These are phyloP conservation scores for Epinephelus cyanopodus DNA, from an alignment of 2,113 vertebrate genomes.

Conservation along the genomic window DNA sequence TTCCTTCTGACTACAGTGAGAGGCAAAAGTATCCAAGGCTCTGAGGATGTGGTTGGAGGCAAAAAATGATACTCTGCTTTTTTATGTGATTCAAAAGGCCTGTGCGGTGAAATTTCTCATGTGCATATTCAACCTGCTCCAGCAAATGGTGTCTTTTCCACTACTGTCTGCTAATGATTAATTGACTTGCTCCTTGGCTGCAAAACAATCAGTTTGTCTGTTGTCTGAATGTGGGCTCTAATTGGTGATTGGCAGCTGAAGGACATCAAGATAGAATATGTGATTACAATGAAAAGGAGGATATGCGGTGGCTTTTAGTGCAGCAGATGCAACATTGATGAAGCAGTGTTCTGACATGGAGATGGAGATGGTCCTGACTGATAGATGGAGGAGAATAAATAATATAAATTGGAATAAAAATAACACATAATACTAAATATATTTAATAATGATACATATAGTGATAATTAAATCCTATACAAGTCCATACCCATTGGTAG, in stretches of 20 bases:
- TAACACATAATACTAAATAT: too few species aligned
- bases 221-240: constrained; percentile 16
- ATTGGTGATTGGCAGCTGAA: constrained; percentile 60
- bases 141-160: constrained; percentile 39
- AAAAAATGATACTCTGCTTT: constrained; percentile 43
- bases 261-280: constrained; percentile 24
- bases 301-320: neutral
- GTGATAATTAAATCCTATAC: too few species aligned
- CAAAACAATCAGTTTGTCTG: constrained; percentile 43
- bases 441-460: too few species aligned
- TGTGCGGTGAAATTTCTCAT: constrained; percentile 73
- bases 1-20: constrained; percentile 46
- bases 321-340: constrained; percentile 7
- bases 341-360: neutral
- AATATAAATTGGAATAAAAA: too few species aligned
- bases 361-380: neutral
- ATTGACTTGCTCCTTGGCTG: constrained; percentile 29
- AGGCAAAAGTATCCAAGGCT: constrained; percentile 52
- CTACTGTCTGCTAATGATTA: constrained; percentile 36
- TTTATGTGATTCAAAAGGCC: constrained; percentile 76
- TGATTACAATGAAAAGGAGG: constrained; percentile 2
- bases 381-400: neutral
- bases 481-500: too few species aligned
- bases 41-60: constrained; percentile 20
- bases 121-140: constrained; percentile 66